Percentiles rank a stretch among this genome's conserved stretches.
Evolutionary conservation across 2,888 invertebrate species (phyloP).

Genomic region (Acanthosepion pharaonis): DNA sequence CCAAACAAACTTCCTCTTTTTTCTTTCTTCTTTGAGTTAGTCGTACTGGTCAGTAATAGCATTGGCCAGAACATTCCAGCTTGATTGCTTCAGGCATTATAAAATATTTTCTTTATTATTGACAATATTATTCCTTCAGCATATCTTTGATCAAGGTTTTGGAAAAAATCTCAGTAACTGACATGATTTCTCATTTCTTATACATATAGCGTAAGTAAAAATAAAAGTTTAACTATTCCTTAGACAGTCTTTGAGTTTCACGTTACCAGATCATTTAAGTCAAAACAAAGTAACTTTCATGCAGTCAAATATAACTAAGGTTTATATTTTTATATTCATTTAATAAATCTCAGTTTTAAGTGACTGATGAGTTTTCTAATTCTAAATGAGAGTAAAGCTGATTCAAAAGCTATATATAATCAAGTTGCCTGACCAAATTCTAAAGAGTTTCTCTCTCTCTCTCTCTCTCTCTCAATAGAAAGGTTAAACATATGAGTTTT

Average conservation of each 20-base stretch:
- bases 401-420: background rate
- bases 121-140: background rate
- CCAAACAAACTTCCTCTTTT: background rate
- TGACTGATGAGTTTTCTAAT: background rate
- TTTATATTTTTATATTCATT: conserved; percentile 4
- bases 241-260: no score
- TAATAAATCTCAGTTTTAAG: background rate
- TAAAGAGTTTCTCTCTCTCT: background rate
- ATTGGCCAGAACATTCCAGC: background rate
- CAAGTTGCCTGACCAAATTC: background rate
- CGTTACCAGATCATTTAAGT: no score
- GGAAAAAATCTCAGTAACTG: background rate
- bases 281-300: no score
- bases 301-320: background rate
- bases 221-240: no score
- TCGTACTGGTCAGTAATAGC: background rate
- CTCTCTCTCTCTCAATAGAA: background rate
- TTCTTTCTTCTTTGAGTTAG: background rate
- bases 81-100: background rate
- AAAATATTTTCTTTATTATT: background rate
- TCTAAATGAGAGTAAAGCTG: background rate
- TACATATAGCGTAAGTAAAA: background rate
- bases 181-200: background rate
- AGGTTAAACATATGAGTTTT: background rate
- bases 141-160: background rate